phyloP scores from a whole-genome alignment of 2,888 invertebrate genomes.

The Theodoxus fluviatilis region DNA sequence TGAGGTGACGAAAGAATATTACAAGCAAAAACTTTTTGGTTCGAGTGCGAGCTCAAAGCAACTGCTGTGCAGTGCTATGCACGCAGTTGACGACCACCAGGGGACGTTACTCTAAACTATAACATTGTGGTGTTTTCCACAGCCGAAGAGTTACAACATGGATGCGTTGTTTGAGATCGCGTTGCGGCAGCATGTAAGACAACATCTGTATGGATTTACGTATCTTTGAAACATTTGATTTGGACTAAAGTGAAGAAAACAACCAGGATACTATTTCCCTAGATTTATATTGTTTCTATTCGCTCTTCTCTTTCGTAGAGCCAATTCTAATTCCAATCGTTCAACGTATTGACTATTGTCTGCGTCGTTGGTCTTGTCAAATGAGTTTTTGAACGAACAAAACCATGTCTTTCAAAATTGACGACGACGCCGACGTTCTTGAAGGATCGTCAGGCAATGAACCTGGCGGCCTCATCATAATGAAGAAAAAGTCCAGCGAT shows the following conservation, averaged over 20 bases:
- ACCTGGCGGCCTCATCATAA: conserved; percentile 62
- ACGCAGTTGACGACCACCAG: no score
- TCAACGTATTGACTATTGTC: background rate
- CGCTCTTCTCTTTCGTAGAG: background rate
- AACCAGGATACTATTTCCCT: background rate
- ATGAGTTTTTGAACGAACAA: conserved; percentile 40
- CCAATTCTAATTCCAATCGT: background rate
- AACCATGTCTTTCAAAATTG: conserved; percentile 51
- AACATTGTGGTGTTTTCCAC: no score
- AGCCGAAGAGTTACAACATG: no score
- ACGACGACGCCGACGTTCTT: conserved; percentile 55
- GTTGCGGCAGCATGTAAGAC: no score
- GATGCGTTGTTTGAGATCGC: no score
- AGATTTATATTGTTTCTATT: background rate
- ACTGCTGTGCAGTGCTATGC: no score
- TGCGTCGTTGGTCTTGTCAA: background rate
- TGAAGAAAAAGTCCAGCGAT: conserved; percentile 57
- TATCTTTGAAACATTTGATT: no score
- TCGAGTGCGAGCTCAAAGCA: no score
- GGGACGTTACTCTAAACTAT: no score
- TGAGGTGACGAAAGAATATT: no score
- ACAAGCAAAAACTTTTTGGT: no score
- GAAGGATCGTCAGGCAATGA: conserved; percentile 60
- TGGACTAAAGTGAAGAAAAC: background rate
- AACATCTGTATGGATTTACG: no score